A percentile compares a stretch with the other conserved stretches of the same genome.
phyloP scores from a whole-genome alignment of 2,797 vertebrate genomes.

The Neosalanx taihuensis region DNA sequence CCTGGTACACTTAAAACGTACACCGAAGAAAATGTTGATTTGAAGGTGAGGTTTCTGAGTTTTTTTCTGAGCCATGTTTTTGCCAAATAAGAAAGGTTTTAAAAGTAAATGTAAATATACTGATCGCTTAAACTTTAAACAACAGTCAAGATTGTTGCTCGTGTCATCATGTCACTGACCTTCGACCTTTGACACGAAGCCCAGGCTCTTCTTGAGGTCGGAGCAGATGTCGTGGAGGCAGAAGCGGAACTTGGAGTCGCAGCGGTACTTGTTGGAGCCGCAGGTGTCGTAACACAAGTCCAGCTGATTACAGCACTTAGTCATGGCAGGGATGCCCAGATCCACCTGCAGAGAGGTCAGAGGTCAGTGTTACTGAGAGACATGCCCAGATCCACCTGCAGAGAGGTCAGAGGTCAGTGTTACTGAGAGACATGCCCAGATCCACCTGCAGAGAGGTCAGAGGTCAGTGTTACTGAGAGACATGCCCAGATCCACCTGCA shows the following conservation, averaged over 20 bases:
- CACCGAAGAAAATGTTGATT: not conserved
- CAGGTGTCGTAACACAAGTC: constrained; percentile 95
- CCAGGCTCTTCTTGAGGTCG: constrained; percentile 95
- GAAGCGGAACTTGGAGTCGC: constrained; percentile 98
- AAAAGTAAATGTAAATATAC: not conserved
- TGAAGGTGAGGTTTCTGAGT: not conserved
- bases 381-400: too few species aligned
- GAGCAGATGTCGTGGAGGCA: constrained; percentile 97
- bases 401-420: too few species aligned
- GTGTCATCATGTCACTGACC: constrained; percentile 66
- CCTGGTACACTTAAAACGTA: not conserved
- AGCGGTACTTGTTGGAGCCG: constrained; percentile 97
- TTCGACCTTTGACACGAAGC: constrained; percentile 95
- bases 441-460: too few species aligned
- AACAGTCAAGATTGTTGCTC: not conserved
- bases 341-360: constrained; percentile 74
- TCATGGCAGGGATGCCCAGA: constrained; percentile 92
- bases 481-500: too few species aligned
- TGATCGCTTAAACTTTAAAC: not conserved
- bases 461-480: too few species aligned
- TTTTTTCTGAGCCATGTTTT: too few species aligned
- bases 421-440: too few species aligned
- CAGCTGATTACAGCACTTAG: constrained; percentile 94
- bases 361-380: too few species aligned
- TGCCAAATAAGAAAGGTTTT: not conserved